Conservation (phyloP, 2,888 invertebrate species). For the Pecten maximus region DNA sequence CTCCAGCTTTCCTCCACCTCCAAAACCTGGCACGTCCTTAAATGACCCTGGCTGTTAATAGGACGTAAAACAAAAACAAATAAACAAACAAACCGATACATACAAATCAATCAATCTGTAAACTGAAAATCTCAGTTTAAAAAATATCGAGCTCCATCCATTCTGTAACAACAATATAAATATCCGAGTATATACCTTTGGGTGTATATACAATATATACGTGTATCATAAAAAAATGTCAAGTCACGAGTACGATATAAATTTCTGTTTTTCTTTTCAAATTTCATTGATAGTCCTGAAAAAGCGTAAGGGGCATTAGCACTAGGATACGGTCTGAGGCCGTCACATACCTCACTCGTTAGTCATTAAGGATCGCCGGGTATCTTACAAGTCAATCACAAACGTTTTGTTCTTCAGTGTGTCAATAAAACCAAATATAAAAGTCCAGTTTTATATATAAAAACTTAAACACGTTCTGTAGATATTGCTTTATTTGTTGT, state of each 20-base stretch:
- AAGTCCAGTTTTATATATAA: not conserved
- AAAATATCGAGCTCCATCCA: too few species aligned
- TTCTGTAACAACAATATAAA: too few species aligned
- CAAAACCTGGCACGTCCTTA: too few species aligned
- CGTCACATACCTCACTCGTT: not conserved
- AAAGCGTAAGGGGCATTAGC: not conserved
- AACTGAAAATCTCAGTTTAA: too few species aligned
- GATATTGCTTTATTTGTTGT: slow-evolving; percentile 5
- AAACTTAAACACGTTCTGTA: not conserved
- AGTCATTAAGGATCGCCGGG: not conserved
- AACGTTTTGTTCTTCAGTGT: not conserved
- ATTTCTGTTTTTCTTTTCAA: not conserved
- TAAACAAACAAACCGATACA: too few species aligned
- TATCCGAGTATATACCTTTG: too few species aligned
- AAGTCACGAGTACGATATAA: not conserved
- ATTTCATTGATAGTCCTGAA: not conserved
- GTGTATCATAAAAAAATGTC: not conserved
- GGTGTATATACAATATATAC: not conserved
- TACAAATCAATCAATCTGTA: too few species aligned
- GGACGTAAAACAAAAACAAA: too few species aligned
- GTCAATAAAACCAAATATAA: not conserved
- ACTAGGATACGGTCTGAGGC: not conserved
- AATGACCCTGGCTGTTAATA: too few species aligned
- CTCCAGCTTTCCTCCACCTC: too few species aligned
- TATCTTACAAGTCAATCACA: not conserved